Percentiles rank a stretch among this genome's conserved stretches.
Conservation (phyloP, 1,140 invertebrate genomes). For the Tribolium castaneum region DNA sequence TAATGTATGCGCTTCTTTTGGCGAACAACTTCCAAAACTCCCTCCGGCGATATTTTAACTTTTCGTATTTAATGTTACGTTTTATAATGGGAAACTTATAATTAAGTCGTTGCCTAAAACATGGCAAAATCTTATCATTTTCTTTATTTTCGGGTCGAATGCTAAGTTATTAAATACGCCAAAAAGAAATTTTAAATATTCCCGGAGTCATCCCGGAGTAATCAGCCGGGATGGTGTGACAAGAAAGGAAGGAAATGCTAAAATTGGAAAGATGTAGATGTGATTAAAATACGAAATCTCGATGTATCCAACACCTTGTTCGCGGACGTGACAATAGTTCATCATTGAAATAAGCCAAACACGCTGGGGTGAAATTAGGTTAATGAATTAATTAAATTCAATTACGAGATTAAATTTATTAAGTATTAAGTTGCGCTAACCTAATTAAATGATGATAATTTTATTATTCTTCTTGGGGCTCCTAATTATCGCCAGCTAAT, state of each 20-base stretch:
- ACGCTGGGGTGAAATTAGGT: slow-evolving; percentile 12
- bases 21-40: background rate
- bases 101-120: slow-evolving; percentile 20
- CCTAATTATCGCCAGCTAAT: slow-evolving; percentile 20
- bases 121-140: background rate
- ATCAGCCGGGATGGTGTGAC: slow-evolving; percentile 16
- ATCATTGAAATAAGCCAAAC: slow-evolving; percentile 23
- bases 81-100: background rate
- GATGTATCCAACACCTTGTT: background rate
- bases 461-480: slow-evolving; percentile 14
- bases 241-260: slow-evolving; percentile 29
- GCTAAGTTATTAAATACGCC: slow-evolving; percentile 15
- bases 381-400: slow-evolving; percentile 34
- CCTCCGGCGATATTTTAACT: background rate
- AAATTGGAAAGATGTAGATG: slow-evolving; percentile 42
- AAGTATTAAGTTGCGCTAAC: slow-evolving; percentile 30
- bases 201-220: slow-evolving; percentile 5
- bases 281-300: slow-evolving; percentile 44
- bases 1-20: background rate
- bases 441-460: slow-evolving; percentile 37
- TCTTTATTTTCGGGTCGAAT: background rate
- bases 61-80: background rate
- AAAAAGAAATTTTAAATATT: slow-evolving; percentile 32
- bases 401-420: slow-evolving; percentile 39
- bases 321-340: slow-evolving; percentile 37